Evolutionary conservation across 2,888 invertebrate genomes (phyloP).

Genomic region (Patella pellucida): DNA sequence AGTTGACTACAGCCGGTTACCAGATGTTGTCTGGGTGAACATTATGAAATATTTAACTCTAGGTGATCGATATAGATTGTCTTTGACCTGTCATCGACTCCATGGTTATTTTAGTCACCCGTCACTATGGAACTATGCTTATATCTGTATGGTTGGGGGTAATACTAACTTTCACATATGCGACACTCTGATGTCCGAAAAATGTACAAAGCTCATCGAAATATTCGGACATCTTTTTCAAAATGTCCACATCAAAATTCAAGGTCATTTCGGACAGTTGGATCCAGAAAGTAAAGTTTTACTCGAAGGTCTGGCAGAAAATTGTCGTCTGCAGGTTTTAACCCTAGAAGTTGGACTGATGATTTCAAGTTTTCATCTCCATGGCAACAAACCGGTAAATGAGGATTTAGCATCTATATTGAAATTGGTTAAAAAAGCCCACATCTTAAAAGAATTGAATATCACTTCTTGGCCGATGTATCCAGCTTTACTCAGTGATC

Average conservation of each 20-base stretch:
- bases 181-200: slow-evolving; percentile 22
- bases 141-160: slow-evolving; percentile 39
- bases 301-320: slow-evolving; percentile 43
- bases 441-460: slow-evolving; percentile 48
- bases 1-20: slow-evolving; percentile 52
- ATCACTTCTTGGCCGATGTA: slow-evolving; percentile 60
- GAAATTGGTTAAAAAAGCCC: slow-evolving; percentile 49
- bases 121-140: slow-evolving; percentile 53
- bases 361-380: slow-evolving; percentile 38
- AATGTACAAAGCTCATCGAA: slow-evolving; percentile 36
- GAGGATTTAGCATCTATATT: slow-evolving; percentile 43
- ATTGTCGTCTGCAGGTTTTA: slow-evolving; percentile 56
- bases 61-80: slow-evolving; percentile 43
- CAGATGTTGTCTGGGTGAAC: slow-evolving; percentile 55
- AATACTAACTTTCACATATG: slow-evolving; percentile 19
- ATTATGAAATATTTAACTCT: slow-evolving; percentile 50
- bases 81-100: slow-evolving; percentile 50
- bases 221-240: slow-evolving; percentile 58
- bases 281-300: slow-evolving; percentile 38
- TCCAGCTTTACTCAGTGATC: slow-evolving; percentile 30
- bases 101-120: slow-evolving; percentile 57
- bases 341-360: slow-evolving; percentile 51
- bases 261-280: slow-evolving; percentile 45
- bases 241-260: slow-evolving; percentile 48
- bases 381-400: slow-evolving; percentile 35